Evolutionary conservation across 2,888 invertebrate species (phyloP).

Genomic region (Andrena fulva): DNA sequence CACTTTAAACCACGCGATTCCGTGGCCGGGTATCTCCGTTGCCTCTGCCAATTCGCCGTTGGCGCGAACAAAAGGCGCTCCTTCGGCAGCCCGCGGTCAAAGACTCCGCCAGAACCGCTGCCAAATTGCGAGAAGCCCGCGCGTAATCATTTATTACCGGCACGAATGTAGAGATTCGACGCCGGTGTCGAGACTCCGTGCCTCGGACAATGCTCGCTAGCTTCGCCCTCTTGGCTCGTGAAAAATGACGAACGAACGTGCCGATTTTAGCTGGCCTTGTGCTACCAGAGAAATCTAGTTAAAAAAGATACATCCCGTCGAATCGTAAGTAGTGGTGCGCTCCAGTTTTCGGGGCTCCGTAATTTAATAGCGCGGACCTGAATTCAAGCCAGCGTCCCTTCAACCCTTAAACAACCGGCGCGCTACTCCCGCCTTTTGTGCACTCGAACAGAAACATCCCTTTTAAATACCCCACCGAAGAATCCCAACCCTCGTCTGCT

Average conservation of each 20-base stretch:
- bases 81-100: background rate
- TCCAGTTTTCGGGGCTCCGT: background rate
- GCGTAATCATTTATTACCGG: conserved; percentile 32
- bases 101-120: conserved; percentile 1
- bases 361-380: background rate
- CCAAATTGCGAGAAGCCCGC: conserved; percentile 14
- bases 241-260: background rate
- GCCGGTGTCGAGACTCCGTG: background rate
- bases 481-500: background rate
- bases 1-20: conserved; percentile 20
- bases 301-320: no score
- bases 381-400: background rate
- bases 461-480: conserved; percentile 2
- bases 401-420: background rate
- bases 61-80: conserved; percentile 22
- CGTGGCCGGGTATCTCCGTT: background rate
- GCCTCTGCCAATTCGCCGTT: conserved; percentile 28
- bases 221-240: background rate
- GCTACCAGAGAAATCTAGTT: no score
- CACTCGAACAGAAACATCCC: background rate
- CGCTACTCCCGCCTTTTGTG: background rate
- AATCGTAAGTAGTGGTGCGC: no score
- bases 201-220: background rate
- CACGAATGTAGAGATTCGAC: conserved; percentile 1
- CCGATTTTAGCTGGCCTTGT: no score